Base-by-base conservation (phyloP, 2,888 invertebrate species). In the Oeneis ivallda region DNA sequence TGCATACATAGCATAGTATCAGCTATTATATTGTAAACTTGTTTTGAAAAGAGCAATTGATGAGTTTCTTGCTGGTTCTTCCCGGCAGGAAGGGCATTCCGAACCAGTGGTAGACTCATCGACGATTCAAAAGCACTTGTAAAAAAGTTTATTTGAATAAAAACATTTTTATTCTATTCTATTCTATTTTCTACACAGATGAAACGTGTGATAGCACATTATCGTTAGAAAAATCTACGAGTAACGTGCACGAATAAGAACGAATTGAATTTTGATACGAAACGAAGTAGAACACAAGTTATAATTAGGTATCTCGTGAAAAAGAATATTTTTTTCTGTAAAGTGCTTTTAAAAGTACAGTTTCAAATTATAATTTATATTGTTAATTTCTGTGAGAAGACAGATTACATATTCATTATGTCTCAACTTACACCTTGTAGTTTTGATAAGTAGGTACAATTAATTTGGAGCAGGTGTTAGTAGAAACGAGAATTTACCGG, bases 111-210 rank as follows among this genome's bases (percentile, higher is more conserved):
- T n/a, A n/a, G n/a, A n/a, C n/a, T n/a, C n/a, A n/a, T n/a, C n/a
- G n/a, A n/a, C n/a, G n/a, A n/a, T n/a, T n/a, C n/a, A n/a, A n/a
- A n/a, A n/a, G n/a, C n/a, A n/a, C n/a, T n/a, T n/a, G n/a, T n/a
- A n/a, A n/a, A n/a, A n/a, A n/a, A n/a, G n/a, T n/a, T n/a, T n/a
- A n/a, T n/a, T n/a, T n/a, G n/a, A n/a, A n/a, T n/a, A n/a, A n/a
- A n/a, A n/a, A n/a, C n/a, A n/a, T n/a, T n/a, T n/a, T n/a, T n/a
- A n/a, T n/a, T n/a, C n/a, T n/a, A n/a, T n/a, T n/a, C n/a, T n/a
- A n/a, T n/a, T n/a, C n/a, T n/a, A n/a, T n/a, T 61, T 57, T 57
- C 43, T 65, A 66, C 64, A 61, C 34, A 62, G 66, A 62, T 67
- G 52, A 65, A 62, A 64, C 62, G 67, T 56, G 62, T 53, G 64